Conservation (phyloP, 2,888 invertebrate species). For the Drosophila fulvimacula region DNA sequence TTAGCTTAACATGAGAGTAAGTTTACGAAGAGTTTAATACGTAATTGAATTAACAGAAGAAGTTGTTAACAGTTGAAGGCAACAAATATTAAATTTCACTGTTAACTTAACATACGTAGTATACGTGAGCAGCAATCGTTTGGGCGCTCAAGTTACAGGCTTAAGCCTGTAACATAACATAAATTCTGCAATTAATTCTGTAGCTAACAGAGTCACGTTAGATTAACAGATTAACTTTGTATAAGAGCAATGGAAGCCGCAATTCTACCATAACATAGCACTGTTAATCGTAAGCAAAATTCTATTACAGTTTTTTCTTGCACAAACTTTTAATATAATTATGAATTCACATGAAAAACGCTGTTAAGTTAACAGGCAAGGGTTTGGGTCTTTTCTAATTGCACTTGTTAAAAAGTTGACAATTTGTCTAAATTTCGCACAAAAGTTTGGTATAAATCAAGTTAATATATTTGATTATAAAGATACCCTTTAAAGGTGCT, state of each 20-base stretch:
- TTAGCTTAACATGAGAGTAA: not conserved
- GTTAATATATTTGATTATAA: constrained; percentile 19
- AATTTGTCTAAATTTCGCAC: constrained; percentile 2
- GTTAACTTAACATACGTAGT: not conserved
- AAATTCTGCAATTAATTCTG: not conserved
- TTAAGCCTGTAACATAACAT: not conserved
- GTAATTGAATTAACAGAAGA: not conserved
- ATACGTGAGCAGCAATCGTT: not conserved
- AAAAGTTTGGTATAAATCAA: constrained; percentile 23
- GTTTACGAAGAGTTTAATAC: no score
- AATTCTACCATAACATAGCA: not conserved
- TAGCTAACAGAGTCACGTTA: not conserved
- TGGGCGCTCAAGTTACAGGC: not conserved
- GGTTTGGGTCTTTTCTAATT: constrained; percentile 6
- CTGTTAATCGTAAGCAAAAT: not conserved
- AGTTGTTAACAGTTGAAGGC: not conserved
- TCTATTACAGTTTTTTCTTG: not conserved
- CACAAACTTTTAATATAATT: not conserved
- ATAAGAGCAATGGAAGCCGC: not conserved
- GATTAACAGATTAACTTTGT: not conserved
- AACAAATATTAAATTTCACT: not conserved
- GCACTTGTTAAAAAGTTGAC: constrained; percentile 24
- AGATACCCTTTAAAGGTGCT: constrained; percentile 10
- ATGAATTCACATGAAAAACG: not conserved
- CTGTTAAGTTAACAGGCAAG: constrained; percentile 5